Evolutionary conservation across 2,113 vertebrate species (phyloP).

Genomic region (Carassius gibelio): DNA sequence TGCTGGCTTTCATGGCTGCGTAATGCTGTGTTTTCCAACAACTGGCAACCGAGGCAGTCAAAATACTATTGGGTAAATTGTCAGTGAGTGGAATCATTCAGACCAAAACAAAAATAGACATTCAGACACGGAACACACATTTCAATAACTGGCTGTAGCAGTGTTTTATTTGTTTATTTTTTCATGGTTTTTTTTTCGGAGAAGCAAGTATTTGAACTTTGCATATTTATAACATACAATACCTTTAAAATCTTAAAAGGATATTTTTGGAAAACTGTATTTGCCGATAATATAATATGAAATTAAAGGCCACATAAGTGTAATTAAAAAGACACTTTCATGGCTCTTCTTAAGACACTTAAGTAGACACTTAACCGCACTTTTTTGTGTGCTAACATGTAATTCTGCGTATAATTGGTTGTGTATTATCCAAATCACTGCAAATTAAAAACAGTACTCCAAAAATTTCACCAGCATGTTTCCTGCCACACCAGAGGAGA

Average conservation of each 20-base stretch:
- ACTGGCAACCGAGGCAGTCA: background rate
- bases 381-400: no score
- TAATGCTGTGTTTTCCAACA: background rate
- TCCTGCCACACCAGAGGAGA: no score
- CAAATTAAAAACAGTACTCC: no score
- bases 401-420: background rate
- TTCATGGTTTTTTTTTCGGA: background rate
- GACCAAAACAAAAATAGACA: background rate
- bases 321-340: background rate
- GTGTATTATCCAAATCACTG: background rate
- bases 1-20: no score
- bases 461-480: no score
- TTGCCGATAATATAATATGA: background rate
- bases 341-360: background rate
- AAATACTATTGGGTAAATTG: background rate
- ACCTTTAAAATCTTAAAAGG: no score
- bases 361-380: background rate
- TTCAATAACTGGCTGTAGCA: background rate
- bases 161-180: no score
- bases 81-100: background rate
- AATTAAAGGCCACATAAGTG: background rate
- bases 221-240: no score
- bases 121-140: background rate
- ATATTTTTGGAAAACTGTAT: background rate
- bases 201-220: no score